These are phyloP conservation scores for Styela clava DNA, from an alignment of 23 tunicate species.

Conservation along the genomic window DNA sequence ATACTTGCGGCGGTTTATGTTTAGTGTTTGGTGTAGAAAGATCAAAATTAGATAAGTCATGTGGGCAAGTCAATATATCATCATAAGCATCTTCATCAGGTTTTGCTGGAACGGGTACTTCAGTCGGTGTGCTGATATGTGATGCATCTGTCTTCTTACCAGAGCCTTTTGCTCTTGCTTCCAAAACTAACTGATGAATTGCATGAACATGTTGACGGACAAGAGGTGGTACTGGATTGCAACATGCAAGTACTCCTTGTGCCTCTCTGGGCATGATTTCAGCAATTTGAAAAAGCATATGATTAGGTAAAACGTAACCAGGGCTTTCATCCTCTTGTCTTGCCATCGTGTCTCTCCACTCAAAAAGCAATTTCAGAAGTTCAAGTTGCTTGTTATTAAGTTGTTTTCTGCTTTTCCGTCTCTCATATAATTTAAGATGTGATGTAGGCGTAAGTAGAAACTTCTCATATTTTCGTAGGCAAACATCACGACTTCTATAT, in stretches of 20 bases:
- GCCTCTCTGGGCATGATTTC: conserved; percentile 92
- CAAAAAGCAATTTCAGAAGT: conserved; percentile 64
- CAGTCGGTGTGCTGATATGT: background rate
- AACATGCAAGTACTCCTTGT: conserved; percentile 85
- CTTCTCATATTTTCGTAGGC: conserved; percentile 71
- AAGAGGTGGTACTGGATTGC: conserved; percentile 87
- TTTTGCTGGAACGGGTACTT: conserved; percentile 73
- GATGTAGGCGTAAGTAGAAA: conserved; percentile 45
- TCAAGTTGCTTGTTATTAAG: conserved; percentile 68
- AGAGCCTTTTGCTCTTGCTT: conserved; percentile 41
- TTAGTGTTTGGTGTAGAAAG: background rate
- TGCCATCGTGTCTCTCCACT: conserved; percentile 92
- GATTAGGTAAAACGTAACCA: conserved; percentile 94
- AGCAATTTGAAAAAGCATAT: conserved; percentile 98
- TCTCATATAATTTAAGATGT: conserved; percentile 47
- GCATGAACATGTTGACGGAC: conserved; percentile 72
- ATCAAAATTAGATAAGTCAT: conserved; percentile 50
- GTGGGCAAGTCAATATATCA: conserved; percentile 60
- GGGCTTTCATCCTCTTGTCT: conserved; percentile 92
- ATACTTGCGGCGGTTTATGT: background rate
- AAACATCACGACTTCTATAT: conserved; percentile 47
- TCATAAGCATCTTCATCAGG: conserved; percentile 38
- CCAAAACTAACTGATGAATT: conserved; percentile 66
- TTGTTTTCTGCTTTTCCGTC: conserved; percentile 25
- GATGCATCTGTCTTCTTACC: background rate